phyloP scores from a whole-genome alignment of 2,797 vertebrate genomes.

The Acrocephalus scirpaceus region DNA sequence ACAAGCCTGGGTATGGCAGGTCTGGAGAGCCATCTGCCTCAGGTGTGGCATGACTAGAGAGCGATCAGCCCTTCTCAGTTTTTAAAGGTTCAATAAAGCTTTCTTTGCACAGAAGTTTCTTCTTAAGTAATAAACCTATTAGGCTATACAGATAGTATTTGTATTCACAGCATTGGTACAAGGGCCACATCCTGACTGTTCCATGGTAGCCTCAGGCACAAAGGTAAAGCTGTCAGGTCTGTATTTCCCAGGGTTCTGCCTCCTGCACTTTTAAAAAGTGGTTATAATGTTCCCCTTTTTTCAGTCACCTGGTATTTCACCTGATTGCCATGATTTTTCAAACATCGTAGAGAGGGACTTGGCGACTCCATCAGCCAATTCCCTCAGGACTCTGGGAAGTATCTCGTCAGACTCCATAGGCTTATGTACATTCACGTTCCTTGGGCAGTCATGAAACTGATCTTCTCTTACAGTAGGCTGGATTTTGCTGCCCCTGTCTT shows the following conservation, averaged over 20 bases:
- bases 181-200: neutral
- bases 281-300: neutral
- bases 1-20: neutral
- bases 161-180: neutral
- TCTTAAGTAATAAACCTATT: neutral
- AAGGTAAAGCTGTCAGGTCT: neutral
- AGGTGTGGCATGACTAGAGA: neutral
- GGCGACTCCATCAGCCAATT: neutral
- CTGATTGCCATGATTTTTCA: neutral
- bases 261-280: neutral
- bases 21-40: neutral
- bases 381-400: neutral
- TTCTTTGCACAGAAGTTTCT: neutral
- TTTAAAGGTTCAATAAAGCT: neutral
- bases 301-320: neutral
- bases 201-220: neutral
- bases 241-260: neutral
- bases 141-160: neutral
- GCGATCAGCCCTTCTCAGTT: neutral
- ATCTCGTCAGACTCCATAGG: neutral
- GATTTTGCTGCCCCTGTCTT: rapidly evolving
- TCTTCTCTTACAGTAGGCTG: neutral
- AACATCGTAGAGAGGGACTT: neutral
- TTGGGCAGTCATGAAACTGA: neutral
- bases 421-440: neutral